These are phyloP conservation scores for Agonopterix subpropinquella DNA, from an alignment of 2,888 invertebrate genomes.

Conservation along the genomic window DNA sequence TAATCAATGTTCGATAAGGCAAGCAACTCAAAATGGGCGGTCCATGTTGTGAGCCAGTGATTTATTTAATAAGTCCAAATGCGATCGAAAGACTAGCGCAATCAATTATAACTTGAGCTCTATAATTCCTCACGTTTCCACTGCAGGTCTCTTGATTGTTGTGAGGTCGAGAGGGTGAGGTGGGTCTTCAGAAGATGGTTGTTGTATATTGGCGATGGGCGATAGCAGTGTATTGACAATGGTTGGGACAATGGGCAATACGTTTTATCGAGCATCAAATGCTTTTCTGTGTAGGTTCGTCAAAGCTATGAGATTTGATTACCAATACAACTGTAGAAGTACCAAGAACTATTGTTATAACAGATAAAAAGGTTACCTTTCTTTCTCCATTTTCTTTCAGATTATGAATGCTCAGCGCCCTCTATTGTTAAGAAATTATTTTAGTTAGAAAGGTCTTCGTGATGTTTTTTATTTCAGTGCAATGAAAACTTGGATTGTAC, in stretches of 20 bases:
- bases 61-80: constrained; percentile 55
- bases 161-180: constrained; percentile 6
- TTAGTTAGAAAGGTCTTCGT: background rate
- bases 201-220: constrained; percentile 42
- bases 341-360: background rate
- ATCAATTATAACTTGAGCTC: constrained; percentile 22
- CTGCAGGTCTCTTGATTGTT: constrained; percentile 1
- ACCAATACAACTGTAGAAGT: background rate
- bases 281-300: constrained; percentile 18
- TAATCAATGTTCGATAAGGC: constrained; percentile 67
- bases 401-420: background rate
- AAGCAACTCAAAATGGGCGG: constrained; percentile 56
- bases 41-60: constrained; percentile 52
- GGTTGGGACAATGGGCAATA: constrained; percentile 48
- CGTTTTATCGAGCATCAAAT: constrained; percentile 34
- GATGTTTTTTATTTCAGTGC: background rate
- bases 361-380: background rate
- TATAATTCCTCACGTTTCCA: background rate
- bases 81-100: constrained; percentile 33
- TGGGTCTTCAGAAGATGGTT: constrained; percentile 26
- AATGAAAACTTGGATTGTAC: background rate
- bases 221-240: constrained; percentile 49
- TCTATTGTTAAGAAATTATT: background rate
- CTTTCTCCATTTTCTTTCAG: background rate
- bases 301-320: constrained; percentile 11